Conservation (phyloP, 2,113 vertebrate genomes). For the Hyaena hyaena region DNA sequence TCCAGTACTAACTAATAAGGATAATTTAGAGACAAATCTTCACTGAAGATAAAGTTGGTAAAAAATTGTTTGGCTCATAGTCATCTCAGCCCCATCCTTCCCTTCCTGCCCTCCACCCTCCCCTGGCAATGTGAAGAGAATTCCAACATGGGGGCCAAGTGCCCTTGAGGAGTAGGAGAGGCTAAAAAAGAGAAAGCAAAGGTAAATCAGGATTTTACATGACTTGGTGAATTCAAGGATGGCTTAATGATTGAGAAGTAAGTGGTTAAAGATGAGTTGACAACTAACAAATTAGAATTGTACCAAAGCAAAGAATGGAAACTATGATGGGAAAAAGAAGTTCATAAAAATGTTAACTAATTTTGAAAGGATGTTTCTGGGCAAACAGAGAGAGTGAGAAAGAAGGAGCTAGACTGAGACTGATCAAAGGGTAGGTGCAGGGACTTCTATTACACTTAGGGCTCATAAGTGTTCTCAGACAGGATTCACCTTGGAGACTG, state of each 20-base stretch:
- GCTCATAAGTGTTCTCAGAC: not conserved
- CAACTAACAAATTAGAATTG: not conserved
- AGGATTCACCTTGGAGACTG: not conserved
- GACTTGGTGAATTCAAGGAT: not conserved
- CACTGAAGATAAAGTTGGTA: not conserved
- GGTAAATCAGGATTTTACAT: not conserved
- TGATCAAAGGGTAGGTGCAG: not conserved
- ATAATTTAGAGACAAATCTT: not conserved
- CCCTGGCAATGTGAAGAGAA: not conserved
- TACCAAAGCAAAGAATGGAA: not conserved
- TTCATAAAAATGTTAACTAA: not conserved
- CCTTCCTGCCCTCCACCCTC: no score
- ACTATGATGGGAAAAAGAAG: not conserved
- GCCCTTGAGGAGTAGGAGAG: not conserved
- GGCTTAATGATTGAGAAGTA: not conserved
- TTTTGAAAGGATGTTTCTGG: not conserved
- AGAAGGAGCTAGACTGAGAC: not conserved
- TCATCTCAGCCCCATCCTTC: not conserved
- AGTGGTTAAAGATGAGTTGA: not conserved
- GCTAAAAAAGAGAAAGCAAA: not conserved
- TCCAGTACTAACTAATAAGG: not conserved
- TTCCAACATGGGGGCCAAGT: not conserved
- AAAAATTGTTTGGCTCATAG: not conserved
- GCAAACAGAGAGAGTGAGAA: not conserved
- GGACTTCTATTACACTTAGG: not conserved